phyloP scores from a whole-genome alignment of 2,888 invertebrate genomes.

The Euzetes globulus region DNA sequence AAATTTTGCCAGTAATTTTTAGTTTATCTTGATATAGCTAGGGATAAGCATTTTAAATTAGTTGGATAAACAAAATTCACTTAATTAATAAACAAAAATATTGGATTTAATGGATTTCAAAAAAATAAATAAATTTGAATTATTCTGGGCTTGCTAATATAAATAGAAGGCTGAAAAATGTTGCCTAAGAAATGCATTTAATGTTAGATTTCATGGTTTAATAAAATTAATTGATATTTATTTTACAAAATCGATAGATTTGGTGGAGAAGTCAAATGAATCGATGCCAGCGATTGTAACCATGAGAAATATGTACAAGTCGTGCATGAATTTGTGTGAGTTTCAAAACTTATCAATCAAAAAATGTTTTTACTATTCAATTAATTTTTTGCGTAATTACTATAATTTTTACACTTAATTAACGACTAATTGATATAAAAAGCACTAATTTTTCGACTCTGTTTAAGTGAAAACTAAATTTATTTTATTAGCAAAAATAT shows the following conservation, averaged over 20 bases:
- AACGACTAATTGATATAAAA: not conserved
- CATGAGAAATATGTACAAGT: conserved; percentile 71
- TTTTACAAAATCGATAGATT: conserved; percentile 41
- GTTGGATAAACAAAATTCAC: too few relatives aligned
- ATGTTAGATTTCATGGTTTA: not conserved
- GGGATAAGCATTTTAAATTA: too few relatives aligned
- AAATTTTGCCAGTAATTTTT: too few relatives aligned
- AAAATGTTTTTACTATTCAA: not conserved
- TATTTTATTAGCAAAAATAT: not conserved
- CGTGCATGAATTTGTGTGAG: conserved; percentile 83
- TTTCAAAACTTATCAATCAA: not conserved
- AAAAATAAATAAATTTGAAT: too few relatives aligned
- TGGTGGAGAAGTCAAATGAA: conserved; percentile 44
- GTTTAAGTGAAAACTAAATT: not conserved
- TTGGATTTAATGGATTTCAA: too few relatives aligned
- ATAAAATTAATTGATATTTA: not conserved
- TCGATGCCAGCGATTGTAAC: conserved; percentile 58
- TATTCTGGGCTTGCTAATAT: too few relatives aligned
- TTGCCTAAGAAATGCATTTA: not conserved
- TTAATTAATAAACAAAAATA: too few relatives aligned
- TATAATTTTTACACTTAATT: conserved; percentile 17
- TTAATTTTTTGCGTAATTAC: too few relatives aligned
- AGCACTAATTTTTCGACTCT: not conserved
- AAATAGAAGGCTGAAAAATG: too few relatives aligned
- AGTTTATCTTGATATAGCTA: too few relatives aligned